Evolutionary conservation across 2,113 vertebrate species (phyloP), one percentile per base, ranked within the genome.

Genomic region (Lutjanus erythropterus): DNA sequence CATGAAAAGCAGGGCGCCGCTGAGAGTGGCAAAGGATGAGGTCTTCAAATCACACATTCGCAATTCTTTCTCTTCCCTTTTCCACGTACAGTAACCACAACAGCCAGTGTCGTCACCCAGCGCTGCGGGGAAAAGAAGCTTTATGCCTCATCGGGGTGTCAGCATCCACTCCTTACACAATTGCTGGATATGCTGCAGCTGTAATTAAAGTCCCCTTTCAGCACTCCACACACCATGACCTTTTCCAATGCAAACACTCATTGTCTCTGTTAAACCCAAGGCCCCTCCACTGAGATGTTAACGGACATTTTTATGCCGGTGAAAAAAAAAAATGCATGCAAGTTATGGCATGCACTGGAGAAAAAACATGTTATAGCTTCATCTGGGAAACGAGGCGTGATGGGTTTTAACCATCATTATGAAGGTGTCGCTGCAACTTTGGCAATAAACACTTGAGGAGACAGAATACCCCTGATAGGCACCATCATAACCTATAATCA

Each of bases 401-500:
- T 56, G 61, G 64, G 68, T 66, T 77, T 81, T 46, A 71, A 58
- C 73, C 41, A 33, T 61, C 47, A 49, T 85, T 62, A 64, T 46
- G 68, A 86, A 25, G 39, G 68, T 56, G 31, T 75, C 47, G 72
- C 60, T 6, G 75, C 37, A 90, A 78, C 71, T 85, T 74, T 70
- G 59, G 66, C 77, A 84, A 62, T 79, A 73, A 82, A 75, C 35
- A 83, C 76, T 80, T 52, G 64, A 87, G 59, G 73, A 84, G 83
- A 71, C 49, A 67, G 71, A 90, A 88, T 77, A 74, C 81, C 78
- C 86, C 46, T 68, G 85, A 87, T 81, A 85, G 83, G 75, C 58
- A 60, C 83, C 84, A 92, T 93, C 82, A 92, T 86, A 81, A 75
- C 80, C 77, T 80, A 88, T 91, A 90, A 90, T 92, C 86, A 78